A percentile compares a stretch with the other conserved stretches of the same genome.
Evolutionary conservation across 30 jellyfish, hydroid and myxozoan species (phyloP).

Genomic region (Hydractinia echinata): DNA sequence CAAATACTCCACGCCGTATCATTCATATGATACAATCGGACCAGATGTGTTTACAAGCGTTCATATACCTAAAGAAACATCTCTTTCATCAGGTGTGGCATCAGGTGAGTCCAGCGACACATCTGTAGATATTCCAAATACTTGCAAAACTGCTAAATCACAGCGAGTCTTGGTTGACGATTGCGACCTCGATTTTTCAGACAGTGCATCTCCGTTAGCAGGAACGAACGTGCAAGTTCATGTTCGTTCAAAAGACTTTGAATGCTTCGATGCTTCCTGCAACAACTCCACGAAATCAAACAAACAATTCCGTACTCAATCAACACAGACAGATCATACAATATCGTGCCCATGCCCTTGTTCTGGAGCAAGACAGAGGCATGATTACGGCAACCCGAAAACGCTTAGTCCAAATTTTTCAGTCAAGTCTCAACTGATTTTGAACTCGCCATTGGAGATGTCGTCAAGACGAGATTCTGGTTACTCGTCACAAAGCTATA

Average conservation of each 20-base stretch:
- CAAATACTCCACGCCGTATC: no score
- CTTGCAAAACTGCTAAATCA: background rate
- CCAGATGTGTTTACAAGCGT: no score
- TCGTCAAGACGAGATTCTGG: background rate
- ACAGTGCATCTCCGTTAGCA: no score
- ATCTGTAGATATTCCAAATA: background rate
- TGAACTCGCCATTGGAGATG: no score
- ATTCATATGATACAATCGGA: no score
- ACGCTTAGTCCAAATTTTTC: background rate
- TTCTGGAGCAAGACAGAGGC: background rate
- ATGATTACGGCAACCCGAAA: background rate
- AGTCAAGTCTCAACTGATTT: background rate
- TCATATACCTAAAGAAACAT: background rate
- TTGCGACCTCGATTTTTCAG: no score
- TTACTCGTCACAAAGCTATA: background rate
- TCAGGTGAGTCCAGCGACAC: background rate
- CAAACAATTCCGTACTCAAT: background rate
- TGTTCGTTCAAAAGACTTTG: background rate
- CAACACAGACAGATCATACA: constrained; percentile 6
- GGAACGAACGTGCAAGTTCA: background rate
- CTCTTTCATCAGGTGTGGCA: constrained; percentile 11
- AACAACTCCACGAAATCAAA: no score
- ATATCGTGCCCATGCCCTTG: constrained; percentile 14
- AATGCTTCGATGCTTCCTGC: background rate
- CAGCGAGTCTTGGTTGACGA: background rate